These are phyloP conservation scores for Penaeus monodon DNA, from an alignment of 2,888 invertebrate genomes.

Conservation along the genomic window DNA sequence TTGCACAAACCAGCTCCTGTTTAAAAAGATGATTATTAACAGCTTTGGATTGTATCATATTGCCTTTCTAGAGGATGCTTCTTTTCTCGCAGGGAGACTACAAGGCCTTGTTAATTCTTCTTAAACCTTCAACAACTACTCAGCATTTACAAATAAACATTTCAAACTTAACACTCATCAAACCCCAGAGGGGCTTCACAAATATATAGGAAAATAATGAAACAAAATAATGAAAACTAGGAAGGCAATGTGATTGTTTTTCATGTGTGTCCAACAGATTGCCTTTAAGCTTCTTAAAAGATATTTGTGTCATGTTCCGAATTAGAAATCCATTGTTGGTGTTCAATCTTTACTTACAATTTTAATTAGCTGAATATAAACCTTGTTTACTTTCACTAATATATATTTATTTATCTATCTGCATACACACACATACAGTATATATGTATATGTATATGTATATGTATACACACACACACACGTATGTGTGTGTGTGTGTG, in stretches of 20 bases:
- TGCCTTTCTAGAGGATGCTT: slow-evolving; percentile 30
- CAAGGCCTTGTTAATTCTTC: too few species aligned
- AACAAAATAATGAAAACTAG: slow-evolving; percentile 11
- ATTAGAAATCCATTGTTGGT: too few species aligned
- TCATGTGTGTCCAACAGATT: slow-evolving; percentile 26
- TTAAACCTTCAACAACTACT: neutral
- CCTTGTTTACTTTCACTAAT: too few species aligned
- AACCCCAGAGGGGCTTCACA: neutral
- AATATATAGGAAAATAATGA: neutral
- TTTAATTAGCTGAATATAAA: neutral
- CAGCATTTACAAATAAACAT: neutral
- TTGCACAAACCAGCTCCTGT: slow-evolving; percentile 54
- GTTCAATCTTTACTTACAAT: neutral
- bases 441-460: too few species aligned
- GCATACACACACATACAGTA: too few species aligned
- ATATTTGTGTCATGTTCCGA: too few species aligned
- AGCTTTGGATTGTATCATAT: slow-evolving; percentile 38
- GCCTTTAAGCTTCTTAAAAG: slow-evolving; percentile 26
- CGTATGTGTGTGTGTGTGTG: too few species aligned
- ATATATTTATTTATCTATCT: too few species aligned
- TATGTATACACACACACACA: too few species aligned
- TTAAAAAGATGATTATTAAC: slow-evolving; percentile 46
- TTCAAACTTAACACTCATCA: neutral
- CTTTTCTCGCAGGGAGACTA: neutral
- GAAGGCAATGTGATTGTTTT: slow-evolving; percentile 34